Conservation (phyloP, 92 coral and sea anemone genomes). For the Meandrina meandrites region DNA sequence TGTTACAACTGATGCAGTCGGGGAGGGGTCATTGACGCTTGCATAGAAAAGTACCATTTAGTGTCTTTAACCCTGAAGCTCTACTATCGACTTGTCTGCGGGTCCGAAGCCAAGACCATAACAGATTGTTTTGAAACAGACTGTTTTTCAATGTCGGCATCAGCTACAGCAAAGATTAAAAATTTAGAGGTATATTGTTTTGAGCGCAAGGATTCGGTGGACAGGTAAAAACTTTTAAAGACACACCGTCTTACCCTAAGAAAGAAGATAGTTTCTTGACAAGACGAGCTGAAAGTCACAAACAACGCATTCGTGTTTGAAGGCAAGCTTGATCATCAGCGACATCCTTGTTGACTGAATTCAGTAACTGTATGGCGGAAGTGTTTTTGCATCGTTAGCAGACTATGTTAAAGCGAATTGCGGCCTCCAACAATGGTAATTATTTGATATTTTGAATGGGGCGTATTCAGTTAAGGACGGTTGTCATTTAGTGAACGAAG, state of each 20-base stretch:
- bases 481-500: conserved; percentile 20
- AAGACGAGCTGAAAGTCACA: conserved; percentile 17
- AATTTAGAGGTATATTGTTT: conserved; percentile 17
- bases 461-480: conserved; percentile 11
- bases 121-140: not conserved
- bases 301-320: conserved; percentile 21
- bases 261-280: conserved; percentile 15
- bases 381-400: conserved; percentile 19
- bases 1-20: conserved; percentile 23
- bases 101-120: conserved; percentile 21
- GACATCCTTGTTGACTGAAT: conserved; percentile 14
- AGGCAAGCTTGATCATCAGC: not conserved
- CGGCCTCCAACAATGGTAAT: not conserved
- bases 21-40: conserved; percentile 21
- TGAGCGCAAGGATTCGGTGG: conserved; percentile 38
- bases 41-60: not conserved
- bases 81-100: conserved; percentile 18
- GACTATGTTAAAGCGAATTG: not conserved
- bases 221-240: conserved; percentile 15
- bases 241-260: conserved; percentile 16
- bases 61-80: conserved; percentile 19
- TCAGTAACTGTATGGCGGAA: conserved; percentile 33
- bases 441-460: conserved; percentile 6
- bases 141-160: not conserved
- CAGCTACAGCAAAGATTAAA: conserved; percentile 19